These are phyloP conservation scores for Patella caerulea DNA, from an alignment of 2,888 invertebrate genomes.

Conservation along the genomic window DNA sequence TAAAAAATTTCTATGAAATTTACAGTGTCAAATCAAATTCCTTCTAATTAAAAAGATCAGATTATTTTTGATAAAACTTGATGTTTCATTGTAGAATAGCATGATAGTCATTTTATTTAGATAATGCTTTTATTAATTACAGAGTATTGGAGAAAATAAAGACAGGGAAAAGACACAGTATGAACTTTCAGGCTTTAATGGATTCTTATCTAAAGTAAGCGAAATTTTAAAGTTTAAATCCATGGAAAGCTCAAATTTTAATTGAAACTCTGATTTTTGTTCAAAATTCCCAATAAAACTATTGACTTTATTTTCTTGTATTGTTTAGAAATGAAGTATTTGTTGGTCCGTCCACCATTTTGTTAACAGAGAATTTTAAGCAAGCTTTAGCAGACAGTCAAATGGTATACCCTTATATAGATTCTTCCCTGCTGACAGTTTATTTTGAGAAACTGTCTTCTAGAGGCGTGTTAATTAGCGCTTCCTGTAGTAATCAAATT, in stretches of 20 bases:
- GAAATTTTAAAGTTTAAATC: neutral
- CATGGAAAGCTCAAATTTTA: neutral
- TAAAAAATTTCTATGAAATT: too few relatives aligned
- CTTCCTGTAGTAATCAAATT: constrained; percentile 1
- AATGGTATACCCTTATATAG: constrained; percentile 64
- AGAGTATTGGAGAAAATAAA: too few relatives aligned
- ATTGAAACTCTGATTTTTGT: neutral
- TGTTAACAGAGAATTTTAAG: constrained; percentile 60
- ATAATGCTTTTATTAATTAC: too few relatives aligned
- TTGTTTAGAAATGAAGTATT: constrained; percentile 57
- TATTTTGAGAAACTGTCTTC: constrained; percentile 60
- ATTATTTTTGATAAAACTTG: too few relatives aligned
- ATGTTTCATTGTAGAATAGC: too few relatives aligned
- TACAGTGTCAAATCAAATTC: too few relatives aligned
- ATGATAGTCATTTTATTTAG: too few relatives aligned
- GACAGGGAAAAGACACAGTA: too few relatives aligned
- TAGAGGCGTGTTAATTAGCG: constrained; percentile 32
- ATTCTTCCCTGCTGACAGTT: constrained; percentile 49
- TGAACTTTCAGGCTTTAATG: constrained; percentile 44
- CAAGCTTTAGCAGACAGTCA: constrained; percentile 52
- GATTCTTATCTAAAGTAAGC: constrained; percentile 57
- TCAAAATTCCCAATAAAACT: neutral
- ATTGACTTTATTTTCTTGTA: neutral
- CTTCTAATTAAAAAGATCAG: too few relatives aligned
- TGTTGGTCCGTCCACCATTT: constrained; percentile 64